phyloP scores from a whole-genome alignment of 1,140 invertebrate species.

The Drosophila bipectinata region DNA sequence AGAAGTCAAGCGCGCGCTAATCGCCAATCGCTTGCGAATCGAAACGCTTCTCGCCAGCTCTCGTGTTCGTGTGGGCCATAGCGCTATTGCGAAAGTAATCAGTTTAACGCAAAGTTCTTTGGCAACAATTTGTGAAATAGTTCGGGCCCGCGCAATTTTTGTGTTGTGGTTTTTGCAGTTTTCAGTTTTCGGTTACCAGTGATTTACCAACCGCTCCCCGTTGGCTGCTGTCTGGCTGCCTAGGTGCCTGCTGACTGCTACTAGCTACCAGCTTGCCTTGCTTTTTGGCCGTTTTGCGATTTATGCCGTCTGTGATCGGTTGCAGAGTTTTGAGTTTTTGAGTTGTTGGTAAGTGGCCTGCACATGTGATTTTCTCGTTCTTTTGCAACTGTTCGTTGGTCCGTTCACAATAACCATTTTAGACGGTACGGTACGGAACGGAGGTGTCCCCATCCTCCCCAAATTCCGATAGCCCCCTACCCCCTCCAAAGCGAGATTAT shows the following conservation, averaged over 20 bases:
- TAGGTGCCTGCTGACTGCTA: conserved; percentile 3
- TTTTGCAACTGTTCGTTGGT: conserved; percentile 68
- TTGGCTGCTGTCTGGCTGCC: neutral
- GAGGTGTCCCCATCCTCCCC: conserved; percentile 6
- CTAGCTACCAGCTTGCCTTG: neutral
- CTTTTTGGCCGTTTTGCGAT: too few species aligned
- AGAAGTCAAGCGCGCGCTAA: conserved; percentile 70
- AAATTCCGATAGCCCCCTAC: too few species aligned
- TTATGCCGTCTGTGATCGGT: conserved; percentile 15
- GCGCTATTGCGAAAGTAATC: conserved; percentile 62
- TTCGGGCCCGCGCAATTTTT: conserved; percentile 70
- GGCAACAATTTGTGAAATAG: conserved; percentile 72
- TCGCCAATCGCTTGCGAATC: conserved; percentile 14
- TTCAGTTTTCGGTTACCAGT: conserved; percentile 55
- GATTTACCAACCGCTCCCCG: conserved; percentile 60
- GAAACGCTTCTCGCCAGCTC: conserved; percentile 14
- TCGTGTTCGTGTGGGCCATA: conserved; percentile 44
- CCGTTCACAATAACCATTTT: conserved; percentile 56
- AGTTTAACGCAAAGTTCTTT: conserved; percentile 71
- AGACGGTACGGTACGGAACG: conserved; percentile 27
- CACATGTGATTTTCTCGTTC: conserved; percentile 63
- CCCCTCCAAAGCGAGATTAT: conserved; percentile 11
- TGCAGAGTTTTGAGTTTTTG: conserved; percentile 48
- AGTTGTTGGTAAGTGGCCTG: conserved; percentile 71
- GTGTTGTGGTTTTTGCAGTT: conserved; percentile 76